Evolutionary conservation across 2,888 invertebrate genomes (phyloP).

Genomic region (Molorchus minor): DNA sequence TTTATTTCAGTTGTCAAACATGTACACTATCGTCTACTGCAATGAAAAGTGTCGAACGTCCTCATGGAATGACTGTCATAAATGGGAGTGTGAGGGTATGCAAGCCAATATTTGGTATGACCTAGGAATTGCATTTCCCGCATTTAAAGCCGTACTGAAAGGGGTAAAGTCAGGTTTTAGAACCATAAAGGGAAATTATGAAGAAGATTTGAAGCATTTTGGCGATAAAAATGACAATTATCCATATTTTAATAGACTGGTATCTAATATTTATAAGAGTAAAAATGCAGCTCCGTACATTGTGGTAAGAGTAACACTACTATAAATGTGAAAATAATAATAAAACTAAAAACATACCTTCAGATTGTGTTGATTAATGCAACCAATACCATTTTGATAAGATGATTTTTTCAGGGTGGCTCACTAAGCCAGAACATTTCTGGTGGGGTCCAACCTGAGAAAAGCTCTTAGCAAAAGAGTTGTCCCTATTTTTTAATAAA

Average conservation of each 20-base stretch:
- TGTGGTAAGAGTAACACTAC: conserved; percentile 67
- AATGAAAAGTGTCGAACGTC: conserved; percentile 68
- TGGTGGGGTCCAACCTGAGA: too few species aligned
- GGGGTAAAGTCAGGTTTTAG: conserved; percentile 57
- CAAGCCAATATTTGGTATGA: conserved; percentile 71
- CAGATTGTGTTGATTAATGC: too few species aligned
- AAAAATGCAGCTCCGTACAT: conserved; percentile 73
- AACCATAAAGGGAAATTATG: conserved; percentile 58
- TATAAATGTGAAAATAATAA: too few species aligned
- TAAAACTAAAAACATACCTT: too few species aligned
- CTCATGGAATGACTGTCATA: conserved; percentile 70
- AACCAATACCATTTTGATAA: too few species aligned
- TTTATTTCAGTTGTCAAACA: conserved; percentile 67
- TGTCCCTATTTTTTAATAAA: too few species aligned
- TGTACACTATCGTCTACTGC: conserved; percentile 78
- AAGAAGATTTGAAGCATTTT: conserved; percentile 61
- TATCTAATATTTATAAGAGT: conserved; percentile 79
- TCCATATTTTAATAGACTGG: conserved; percentile 74
- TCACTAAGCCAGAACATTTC: too few species aligned
- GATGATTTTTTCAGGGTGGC: too few species aligned
- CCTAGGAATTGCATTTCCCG: conserved; percentile 82
- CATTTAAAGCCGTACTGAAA: conserved; percentile 74
- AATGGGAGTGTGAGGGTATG: conserved; percentile 77
- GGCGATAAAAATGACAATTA: conserved; percentile 64
- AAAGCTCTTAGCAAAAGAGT: too few species aligned